Evolutionary conservation across 2,113 vertebrate species (phyloP).

Genomic region (Garra rufa): DNA sequence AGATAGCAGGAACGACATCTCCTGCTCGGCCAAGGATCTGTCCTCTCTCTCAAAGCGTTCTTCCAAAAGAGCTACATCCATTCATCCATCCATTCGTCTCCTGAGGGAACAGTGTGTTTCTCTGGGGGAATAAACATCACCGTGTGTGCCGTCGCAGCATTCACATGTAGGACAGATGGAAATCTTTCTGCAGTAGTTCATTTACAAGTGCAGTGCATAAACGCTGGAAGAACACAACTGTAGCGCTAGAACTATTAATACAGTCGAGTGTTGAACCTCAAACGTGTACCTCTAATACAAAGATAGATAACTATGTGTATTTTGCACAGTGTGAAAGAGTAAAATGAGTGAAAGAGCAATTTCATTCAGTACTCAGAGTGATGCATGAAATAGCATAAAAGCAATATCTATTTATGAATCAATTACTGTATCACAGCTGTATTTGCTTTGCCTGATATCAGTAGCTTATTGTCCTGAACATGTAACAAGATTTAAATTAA

Average conservation of each 20-base stretch:
- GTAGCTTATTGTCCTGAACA: slow-evolving; percentile 39
- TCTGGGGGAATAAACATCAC: background rate
- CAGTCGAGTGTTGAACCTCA: background rate
- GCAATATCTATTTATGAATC: background rate
- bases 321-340: background rate
- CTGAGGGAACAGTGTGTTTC: background rate
- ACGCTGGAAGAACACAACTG: background rate
- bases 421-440: background rate
- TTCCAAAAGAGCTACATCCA: background rate
- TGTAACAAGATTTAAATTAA: slow-evolving; percentile 2
- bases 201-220: background rate
- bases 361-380: background rate
- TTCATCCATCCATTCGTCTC: background rate
- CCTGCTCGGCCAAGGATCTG: slow-evolving; percentile 36
- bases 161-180: background rate
- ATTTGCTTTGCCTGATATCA: slow-evolving; percentile 10
- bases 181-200: background rate
- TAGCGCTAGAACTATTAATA: background rate
- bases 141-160: background rate
- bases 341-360: background rate
- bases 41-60: slow-evolving; percentile 5
- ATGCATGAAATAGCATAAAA: background rate
- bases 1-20: slow-evolving; percentile 54
- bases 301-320: background rate
- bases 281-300: background rate